These are phyloP conservation scores for Apeira syringaria DNA, from an alignment of 2,888 invertebrate species.

Conservation along the genomic window DNA sequence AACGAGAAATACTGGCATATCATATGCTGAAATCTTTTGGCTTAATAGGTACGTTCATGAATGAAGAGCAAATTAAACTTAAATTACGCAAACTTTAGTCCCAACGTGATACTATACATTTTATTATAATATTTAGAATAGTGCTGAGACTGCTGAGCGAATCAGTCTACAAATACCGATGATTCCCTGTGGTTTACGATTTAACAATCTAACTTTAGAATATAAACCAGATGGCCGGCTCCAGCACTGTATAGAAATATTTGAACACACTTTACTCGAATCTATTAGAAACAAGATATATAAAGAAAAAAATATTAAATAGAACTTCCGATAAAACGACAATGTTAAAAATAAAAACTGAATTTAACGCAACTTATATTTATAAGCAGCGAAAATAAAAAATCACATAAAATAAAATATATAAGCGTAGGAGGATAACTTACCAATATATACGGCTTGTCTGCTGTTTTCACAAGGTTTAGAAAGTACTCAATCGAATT, in stretches of 20 bases:
- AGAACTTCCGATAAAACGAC: neutral
- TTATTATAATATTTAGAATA: slow-evolving; percentile 32
- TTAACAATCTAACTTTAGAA: slow-evolving; percentile 83
- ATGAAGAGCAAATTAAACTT: too few relatives aligned
- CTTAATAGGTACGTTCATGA: slow-evolving; percentile 1
- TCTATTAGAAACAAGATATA: slow-evolving; percentile 16
- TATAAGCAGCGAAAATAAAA: slow-evolving; percentile 6
- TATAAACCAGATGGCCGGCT: slow-evolving; percentile 81
- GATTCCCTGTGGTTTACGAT: slow-evolving; percentile 77
- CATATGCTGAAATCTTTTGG: slow-evolving; percentile 28
- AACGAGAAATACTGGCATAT: slow-evolving; percentile 41
- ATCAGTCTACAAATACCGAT: slow-evolving; percentile 62
- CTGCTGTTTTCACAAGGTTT: slow-evolving; percentile 2
- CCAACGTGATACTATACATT: neutral
- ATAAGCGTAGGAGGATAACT: slow-evolving; percentile 20
- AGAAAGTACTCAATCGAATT: neutral
- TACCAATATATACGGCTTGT: slow-evolving; percentile 8
- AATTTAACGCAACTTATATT: slow-evolving; percentile 19
- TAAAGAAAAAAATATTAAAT: slow-evolving; percentile 18
- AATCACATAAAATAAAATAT: slow-evolving; percentile 30
- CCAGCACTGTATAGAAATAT: slow-evolving; percentile 70
- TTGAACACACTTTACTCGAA: slow-evolving; percentile 54
- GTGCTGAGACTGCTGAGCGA: slow-evolving; percentile 34
- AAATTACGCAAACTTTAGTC: too few relatives aligned
- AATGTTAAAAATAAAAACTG: slow-evolving; percentile 18